phyloP scores from a whole-genome alignment of 2,797 vertebrate genomes.

The Premnoplex brunnescens region DNA sequence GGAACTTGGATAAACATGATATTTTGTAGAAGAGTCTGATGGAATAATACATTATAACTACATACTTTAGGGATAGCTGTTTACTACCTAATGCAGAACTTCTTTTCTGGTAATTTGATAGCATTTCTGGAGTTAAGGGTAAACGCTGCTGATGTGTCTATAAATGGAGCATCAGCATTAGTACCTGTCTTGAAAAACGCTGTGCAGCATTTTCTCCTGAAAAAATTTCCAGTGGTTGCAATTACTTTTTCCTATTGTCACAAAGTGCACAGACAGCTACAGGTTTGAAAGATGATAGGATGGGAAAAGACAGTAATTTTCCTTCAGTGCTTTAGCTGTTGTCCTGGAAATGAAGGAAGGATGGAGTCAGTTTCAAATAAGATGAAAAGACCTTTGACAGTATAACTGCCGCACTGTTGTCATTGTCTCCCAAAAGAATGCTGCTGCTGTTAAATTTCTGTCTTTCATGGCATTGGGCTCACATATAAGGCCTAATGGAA shows the following conservation, averaged over 20 bases:
- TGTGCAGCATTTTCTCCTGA: not conserved
- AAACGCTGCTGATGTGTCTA: not conserved
- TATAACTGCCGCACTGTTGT: not conserved
- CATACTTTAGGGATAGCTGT: not conserved
- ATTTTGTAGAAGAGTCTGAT: not conserved
- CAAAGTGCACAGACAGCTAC: not conserved
- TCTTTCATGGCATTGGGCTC: not conserved
- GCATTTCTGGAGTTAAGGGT: not conserved
- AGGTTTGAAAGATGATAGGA: not conserved
- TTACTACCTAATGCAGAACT: not conserved
- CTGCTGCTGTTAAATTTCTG: not conserved
- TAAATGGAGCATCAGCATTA: not conserved
- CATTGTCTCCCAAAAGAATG: not conserved
- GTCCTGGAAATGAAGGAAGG: not conserved
- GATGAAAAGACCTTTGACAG: not conserved
- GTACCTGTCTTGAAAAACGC: not conserved
- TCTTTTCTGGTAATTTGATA: not conserved
- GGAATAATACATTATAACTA: not conserved
- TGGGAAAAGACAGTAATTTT: constrained; percentile 1
- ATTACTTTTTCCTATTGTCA: not conserved
- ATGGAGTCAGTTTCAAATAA: not conserved
- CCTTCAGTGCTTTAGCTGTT: not conserved
- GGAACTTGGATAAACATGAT: not conserved
- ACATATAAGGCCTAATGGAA: not conserved
- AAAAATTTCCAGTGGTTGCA: not conserved